A percentile compares a stretch with the other conserved stretches of the same genome.
phyloP scores from a whole-genome alignment of 1,140 invertebrate species.

The Papilio polyxenes region DNA sequence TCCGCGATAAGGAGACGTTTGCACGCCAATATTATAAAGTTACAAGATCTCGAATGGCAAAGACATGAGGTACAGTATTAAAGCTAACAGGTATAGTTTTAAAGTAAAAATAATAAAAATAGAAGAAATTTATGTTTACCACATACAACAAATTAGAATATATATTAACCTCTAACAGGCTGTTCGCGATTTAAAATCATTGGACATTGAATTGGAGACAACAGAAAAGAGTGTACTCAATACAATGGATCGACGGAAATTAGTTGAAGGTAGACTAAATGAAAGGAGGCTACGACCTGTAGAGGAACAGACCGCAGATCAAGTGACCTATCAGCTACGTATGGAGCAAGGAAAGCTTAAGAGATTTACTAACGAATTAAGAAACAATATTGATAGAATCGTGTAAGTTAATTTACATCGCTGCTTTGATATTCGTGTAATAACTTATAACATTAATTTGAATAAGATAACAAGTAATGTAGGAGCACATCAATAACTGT shows the following conservation, averaged over 20 bases:
- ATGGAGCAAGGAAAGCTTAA: conserved; percentile 58
- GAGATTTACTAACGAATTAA: conserved; percentile 55
- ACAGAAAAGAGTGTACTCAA: conserved; percentile 60
- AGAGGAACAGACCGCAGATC: conserved; percentile 59
- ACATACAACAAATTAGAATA: background rate
- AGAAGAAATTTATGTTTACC: background rate
- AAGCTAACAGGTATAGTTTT: background rate
- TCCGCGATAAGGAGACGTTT: conserved; percentile 60
- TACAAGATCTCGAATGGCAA: conserved; percentile 70
- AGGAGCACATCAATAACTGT: too few species aligned
- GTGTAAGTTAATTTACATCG: conserved; percentile 46
- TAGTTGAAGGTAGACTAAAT: conserved; percentile 53
- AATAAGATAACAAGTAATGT: too few species aligned
- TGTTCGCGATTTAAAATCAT: conserved; percentile 52
- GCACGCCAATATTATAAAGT: conserved; percentile 61
- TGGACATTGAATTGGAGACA: conserved; percentile 55
- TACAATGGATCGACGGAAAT: conserved; percentile 60
- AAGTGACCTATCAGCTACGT: conserved; percentile 57
- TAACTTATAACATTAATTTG: background rate
- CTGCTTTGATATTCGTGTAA: too few species aligned
- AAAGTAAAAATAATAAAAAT: background rate
- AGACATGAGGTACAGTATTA: conserved; percentile 61
- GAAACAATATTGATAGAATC: conserved; percentile 59
- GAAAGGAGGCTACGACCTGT: conserved; percentile 55
- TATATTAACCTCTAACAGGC: conserved; percentile 46